Percentiles rank a stretch among this genome's conserved stretches.
phyloP scores from a whole-genome alignment of 2,113 vertebrate genomes.

The Amblyornis subalaris region DNA sequence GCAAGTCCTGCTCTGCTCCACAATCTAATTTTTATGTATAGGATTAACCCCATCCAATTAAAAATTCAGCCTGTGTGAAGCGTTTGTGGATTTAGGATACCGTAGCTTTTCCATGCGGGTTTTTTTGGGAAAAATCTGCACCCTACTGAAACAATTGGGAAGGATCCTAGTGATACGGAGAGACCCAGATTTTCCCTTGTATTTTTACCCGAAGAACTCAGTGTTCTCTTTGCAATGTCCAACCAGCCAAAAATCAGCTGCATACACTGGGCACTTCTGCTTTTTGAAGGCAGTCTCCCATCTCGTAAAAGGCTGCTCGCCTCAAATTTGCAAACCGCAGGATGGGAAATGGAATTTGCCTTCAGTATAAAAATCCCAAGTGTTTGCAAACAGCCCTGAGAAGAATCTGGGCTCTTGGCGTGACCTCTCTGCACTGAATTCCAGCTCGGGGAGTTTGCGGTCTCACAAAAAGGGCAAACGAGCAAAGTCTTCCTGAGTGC shows the following conservation, averaged over 20 bases:
- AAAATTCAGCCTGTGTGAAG: background rate
- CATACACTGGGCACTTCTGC: background rate
- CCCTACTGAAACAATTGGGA: background rate
- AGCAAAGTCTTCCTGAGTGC: background rate
- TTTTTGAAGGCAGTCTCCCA: background rate
- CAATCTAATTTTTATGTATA: rapidly evolving
- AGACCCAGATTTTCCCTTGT: background rate
- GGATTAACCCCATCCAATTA: background rate
- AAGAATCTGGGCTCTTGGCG: slow-evolving; percentile 18
- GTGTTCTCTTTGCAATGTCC: background rate
- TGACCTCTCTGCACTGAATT: background rate
- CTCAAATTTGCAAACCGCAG: slow-evolving; percentile 39
- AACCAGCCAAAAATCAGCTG: background rate
- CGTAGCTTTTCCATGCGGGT: rapidly evolving
- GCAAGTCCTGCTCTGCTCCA: background rate
- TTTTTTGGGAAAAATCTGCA: background rate
- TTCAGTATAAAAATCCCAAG: slow-evolving; percentile 31
- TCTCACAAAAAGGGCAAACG: background rate
- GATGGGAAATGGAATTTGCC: slow-evolving; percentile 54
- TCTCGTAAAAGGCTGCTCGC: background rate
- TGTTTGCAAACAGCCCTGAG: slow-evolving; percentile 57
- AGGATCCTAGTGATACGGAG: rapidly evolving
- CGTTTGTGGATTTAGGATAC: background rate
- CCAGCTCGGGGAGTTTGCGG: slow-evolving; percentile 15
- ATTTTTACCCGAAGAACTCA: background rate